phyloP scores from a whole-genome alignment of 2,113 vertebrate species.

The Alethe castanea region DNA sequence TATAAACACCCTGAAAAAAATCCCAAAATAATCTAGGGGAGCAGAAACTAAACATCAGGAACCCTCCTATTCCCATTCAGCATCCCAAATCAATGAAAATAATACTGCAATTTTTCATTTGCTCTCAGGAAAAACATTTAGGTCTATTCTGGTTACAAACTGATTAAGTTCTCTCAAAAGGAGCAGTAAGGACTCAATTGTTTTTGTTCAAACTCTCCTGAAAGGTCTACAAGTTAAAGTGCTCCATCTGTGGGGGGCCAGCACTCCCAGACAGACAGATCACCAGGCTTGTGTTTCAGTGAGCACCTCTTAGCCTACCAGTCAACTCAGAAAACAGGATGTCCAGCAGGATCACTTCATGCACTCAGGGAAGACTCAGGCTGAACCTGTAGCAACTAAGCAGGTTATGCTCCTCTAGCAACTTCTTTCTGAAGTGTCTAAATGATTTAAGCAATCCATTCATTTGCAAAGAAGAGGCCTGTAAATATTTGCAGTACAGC shows the following conservation, averaged over 20 bases:
- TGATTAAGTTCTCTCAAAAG: not conserved
- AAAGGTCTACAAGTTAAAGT: not conserved
- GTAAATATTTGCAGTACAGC: not conserved
- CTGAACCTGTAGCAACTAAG: not conserved
- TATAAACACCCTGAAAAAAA: not conserved
- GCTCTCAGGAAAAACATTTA: not conserved
- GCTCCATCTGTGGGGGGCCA: fast-evolving
- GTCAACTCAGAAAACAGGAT: not conserved
- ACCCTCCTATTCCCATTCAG: not conserved
- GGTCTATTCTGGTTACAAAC: not conserved
- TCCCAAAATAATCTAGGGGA: not conserved
- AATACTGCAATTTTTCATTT: not conserved
- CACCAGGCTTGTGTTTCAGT: not conserved
- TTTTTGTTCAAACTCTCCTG: not conserved
- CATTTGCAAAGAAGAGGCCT: fast-evolving
- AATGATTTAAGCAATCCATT: not conserved
- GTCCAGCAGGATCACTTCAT: not conserved
- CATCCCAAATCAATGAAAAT: not conserved
- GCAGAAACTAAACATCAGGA: not conserved
- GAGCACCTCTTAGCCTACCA: not conserved
- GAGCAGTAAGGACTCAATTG: not conserved
- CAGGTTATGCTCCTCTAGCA: not conserved
- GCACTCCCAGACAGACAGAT: not conserved
- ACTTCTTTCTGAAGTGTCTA: not conserved
- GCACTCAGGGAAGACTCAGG: not conserved